These are phyloP conservation scores for Alces alces DNA, from an alignment of 2,113 vertebrate species.

Conservation along the genomic window DNA sequence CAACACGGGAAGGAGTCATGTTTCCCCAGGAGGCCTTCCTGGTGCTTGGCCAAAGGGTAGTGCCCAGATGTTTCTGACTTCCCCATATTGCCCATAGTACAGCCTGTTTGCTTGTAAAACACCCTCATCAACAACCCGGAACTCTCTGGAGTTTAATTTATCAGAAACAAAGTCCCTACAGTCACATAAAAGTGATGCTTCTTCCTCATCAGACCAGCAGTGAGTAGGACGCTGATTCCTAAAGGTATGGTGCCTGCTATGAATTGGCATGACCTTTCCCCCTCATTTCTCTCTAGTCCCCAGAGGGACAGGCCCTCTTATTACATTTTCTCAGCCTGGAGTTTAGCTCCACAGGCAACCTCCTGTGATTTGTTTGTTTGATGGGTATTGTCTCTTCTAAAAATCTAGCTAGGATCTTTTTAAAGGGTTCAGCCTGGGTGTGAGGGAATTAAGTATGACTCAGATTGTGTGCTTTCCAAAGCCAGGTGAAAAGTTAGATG, in stretches of 20 bases:
- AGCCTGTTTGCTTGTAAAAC: background rate
- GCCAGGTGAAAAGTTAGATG: slow-evolving; percentile 15
- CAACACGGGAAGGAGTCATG: background rate
- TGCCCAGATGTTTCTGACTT: background rate
- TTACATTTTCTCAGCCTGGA: slow-evolving; percentile 60
- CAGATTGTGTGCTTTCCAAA: slow-evolving; percentile 31
- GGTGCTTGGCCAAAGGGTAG: background rate
- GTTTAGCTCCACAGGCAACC: slow-evolving; percentile 35
- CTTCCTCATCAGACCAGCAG: background rate
- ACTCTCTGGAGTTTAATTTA: background rate
- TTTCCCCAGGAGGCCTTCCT: background rate
- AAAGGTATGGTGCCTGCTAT: background rate
- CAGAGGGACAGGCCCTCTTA: background rate
- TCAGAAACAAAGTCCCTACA: background rate
- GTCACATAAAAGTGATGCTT: background rate
- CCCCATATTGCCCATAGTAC: background rate
- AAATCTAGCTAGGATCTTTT: slow-evolving; percentile 68
- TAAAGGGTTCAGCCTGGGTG: slow-evolving; percentile 60
- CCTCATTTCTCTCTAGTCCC: background rate
- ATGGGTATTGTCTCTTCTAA: slow-evolving; percentile 64
- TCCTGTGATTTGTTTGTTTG: slow-evolving; percentile 53
- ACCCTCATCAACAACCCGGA: background rate
- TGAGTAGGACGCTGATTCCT: background rate
- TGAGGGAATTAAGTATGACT: slow-evolving; percentile 58
- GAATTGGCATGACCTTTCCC: slow-evolving; percentile 15